Conservation (phyloP, 2,888 invertebrate genomes). For the Acrobasis repandana region DNA sequence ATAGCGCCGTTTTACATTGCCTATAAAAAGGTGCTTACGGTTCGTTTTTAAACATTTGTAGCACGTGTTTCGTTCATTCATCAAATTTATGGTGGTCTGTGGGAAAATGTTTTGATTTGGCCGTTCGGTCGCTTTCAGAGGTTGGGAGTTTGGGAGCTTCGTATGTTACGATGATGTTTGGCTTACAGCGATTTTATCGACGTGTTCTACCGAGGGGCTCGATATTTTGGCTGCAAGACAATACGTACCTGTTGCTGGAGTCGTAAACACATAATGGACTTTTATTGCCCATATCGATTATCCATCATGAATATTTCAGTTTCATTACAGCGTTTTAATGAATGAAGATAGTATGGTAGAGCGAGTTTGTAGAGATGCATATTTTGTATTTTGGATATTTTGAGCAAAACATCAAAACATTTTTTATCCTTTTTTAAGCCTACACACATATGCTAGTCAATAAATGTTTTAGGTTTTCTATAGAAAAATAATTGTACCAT, state of each 20-base stretch:
- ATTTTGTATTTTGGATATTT: conserved; percentile 3
- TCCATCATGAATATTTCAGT: conserved; percentile 13
- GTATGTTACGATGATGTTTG: conserved; percentile 37
- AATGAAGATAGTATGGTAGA: neutral
- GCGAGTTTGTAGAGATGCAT: neutral
- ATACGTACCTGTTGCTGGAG: conserved; percentile 27
- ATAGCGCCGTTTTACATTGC: conserved; percentile 80
- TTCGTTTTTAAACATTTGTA: conserved; percentile 80
- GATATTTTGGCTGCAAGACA: conserved; percentile 29
- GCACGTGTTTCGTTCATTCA: conserved; percentile 83
- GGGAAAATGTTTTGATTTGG: conserved; percentile 77
- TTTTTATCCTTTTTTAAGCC: too few relatives aligned
- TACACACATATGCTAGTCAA: too few relatives aligned
- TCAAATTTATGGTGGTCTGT: conserved; percentile 80
- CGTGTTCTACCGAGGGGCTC: conserved; percentile 31
- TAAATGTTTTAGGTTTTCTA: too few relatives aligned
- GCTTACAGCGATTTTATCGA: conserved; percentile 40
- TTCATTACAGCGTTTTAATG: neutral
- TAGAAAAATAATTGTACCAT: too few relatives aligned
- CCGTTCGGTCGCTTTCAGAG: conserved; percentile 47
- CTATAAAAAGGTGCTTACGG: conserved; percentile 81
- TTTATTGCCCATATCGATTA: conserved; percentile 13
- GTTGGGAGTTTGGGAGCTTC: conserved; percentile 39
- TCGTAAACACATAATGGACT: conserved; percentile 12
- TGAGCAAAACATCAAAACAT: neutral